Evolutionary conservation across 2,888 invertebrate species (phyloP), one percentile per base, ranked within the genome.

Genomic region (Ligdia adustata): DNA sequence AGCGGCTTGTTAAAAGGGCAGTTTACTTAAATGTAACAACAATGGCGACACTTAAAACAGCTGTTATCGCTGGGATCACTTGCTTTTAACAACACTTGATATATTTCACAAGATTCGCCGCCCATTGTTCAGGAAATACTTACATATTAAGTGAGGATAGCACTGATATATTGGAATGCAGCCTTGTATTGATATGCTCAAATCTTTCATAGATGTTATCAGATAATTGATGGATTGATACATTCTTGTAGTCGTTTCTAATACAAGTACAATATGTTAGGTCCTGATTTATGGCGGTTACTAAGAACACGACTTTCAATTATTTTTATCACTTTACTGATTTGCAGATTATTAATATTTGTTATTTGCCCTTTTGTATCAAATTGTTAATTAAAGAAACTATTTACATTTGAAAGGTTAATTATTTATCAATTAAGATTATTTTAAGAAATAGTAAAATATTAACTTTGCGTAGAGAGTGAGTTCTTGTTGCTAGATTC

Each of bases 1-100:
- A 4, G 12, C 35, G 37, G 18, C 18, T 48, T 12, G 55, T 59
- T 55, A 37, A 16, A 51, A 29, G 31, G 57, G 53, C 53, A 58
- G 55, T 61, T 69, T 66, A 61, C 63, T 40, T 45, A 57, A 53
- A 54, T 48, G 18, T 55, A 46, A 43, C 38, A 46, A 62, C 62
- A 62, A 62, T 51, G 14, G 52, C 45, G 38, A 49, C 56, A 57
- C 61, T 57, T 56, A 44, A n/a, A n/a, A 47, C 51, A 49, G 42
- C 60, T 58, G 62, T 72, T 78, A 75, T 78, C 77, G 55, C 41
- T 18, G 58, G 55, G 56, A 50, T 66, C 57, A 60, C 52, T n/a
- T 74, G 75, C 69, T 74, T 69, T 64, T 68, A 69, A 66, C 72
- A 70, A 78, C 75, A 79, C 75, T 75, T 61, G 79, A 83, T 83